phyloP scores from a whole-genome alignment of 2,797 vertebrate genomes.

The Apodemus agrarius region DNA sequence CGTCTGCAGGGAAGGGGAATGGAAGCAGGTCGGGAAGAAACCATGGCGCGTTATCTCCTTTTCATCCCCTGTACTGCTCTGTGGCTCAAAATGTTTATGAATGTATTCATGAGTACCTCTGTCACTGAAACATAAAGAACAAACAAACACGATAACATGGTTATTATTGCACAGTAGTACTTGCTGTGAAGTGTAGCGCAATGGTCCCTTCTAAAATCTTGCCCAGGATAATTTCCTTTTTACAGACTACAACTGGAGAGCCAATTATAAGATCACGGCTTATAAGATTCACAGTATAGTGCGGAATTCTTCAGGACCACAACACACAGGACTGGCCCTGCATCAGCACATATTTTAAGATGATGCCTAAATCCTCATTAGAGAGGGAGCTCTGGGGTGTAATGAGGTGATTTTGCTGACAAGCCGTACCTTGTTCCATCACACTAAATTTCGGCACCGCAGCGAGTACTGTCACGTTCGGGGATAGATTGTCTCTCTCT shows the following conservation, averaged over 20 bases:
- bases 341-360: not conserved
- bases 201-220: conserved; percentile 20
- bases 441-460: conserved; percentile 13
- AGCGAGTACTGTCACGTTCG: conserved; percentile 4
- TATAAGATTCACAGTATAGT: not conserved
- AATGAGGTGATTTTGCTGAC: conserved; percentile 68
- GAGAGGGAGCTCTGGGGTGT: not conserved
- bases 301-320: not conserved
- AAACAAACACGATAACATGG: not conserved
- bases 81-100: conserved; percentile 32
- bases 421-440: not conserved
- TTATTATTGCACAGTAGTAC: not conserved
- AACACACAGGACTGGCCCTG: not conserved
- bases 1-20: not conserved
- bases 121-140: conserved; percentile 7
- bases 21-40: not conserved
- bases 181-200: not conserved
- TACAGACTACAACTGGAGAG: conserved; percentile 51
- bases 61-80: not conserved
- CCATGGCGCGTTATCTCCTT: not conserved
- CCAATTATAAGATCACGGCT: conserved; percentile 54
- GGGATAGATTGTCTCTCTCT: conserved; percentile 30
- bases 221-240: conserved; percentile 33
- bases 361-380: conserved; percentile 45
- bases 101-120: not conserved